Base-by-base conservation (phyloP, 64 coral and sea anemone species). In the Montipora foliosa region DNA sequence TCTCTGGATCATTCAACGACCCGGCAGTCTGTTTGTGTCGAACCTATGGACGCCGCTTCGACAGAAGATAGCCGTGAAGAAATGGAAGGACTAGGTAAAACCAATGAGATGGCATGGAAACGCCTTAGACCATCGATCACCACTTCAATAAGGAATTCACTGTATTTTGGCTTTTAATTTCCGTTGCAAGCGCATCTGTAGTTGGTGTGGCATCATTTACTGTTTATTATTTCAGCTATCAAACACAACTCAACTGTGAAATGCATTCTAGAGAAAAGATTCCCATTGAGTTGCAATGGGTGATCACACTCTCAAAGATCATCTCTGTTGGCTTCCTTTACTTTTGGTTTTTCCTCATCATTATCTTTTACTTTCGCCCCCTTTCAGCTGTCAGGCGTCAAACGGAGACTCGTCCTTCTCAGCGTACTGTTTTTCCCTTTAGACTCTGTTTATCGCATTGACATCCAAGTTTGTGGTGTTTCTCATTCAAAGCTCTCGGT, bases 91-190 rank as follows among this genome's bases (percentile, higher is more conserved):
- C 0, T 8, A 16, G 2, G 11, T 8, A 4, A 79, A 19, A 19
- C 51, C 10, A 79, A 48, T 52, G 47, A 47, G 6, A 79, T 79
- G 77, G 77, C 80, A 44, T 83, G 80, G 80, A 83, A 83, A 55
- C 80, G 14, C 0, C 59, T 83, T 19, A 37, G 80, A 46, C 80
- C 80, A 15, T 19, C 57, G 9, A 46, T 66, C 16, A 6, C 9
- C 25, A 29, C 29, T 29, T 29, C 29, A 29, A 1, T 29, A 1
- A 29, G 1, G 29, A 29, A 29, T 29, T 29, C 29, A 29, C 29
- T 29, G 29, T 29, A 1, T 29, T 29, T 29, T 29, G 29, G 29
- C 29, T 29, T 29, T 29, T 29, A 29, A 29, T 29, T 1, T 29
- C 29, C 29, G 29, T 29, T 1, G 29, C 1, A 29, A 29, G 29